Evolutionary conservation across 2,113 vertebrate genomes (phyloP), one percentile per base, ranked within the genome.

Genomic region (Dermatemys mawii): DNA sequence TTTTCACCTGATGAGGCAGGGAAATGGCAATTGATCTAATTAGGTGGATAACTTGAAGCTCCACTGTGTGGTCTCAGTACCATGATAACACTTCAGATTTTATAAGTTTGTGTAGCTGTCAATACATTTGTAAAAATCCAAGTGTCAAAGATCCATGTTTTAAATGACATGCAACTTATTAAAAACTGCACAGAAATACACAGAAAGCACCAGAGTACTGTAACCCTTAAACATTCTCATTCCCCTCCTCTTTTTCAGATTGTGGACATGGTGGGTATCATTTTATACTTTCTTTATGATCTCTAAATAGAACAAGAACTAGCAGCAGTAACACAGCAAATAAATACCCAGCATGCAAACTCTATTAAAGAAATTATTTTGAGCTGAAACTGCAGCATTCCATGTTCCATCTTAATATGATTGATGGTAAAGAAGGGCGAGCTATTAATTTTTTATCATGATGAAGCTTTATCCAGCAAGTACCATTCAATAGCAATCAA

Each of bases 361-460:
- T 80, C 49, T 86, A 83, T 81, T 81, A 54, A 78, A 95, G 89
- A 83, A 17, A 79, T 81, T 86, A 70, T 81, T 93, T 90, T 78
- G 8, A 86, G 83, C 32, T 88, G 76, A 86, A 92, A 81, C 60
- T 88, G 19, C 53, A 63, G 75, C n/a, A 92, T 54, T 63, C 13
- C 12, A 27, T 67, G 75, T 48, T 70, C 85, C 75, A 2, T 86
- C 67, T 92, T 92, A 63, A 82, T 81, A 38, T 41, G 35, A 92
- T 86, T 93, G 32, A 81, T 84, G 75, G 50, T 38, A 87, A 49
- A 76, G 51, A 78, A 86, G 86, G 85, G 29, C 41, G 83, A 86
- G 86, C 12, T 79, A 78, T 46, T 96, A 92, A 78, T 87, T 95
- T 91, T 53, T 88, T 75, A 57, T 88, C 38, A 14, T 49, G 49